Evolutionary conservation across 2,113 vertebrate species (phyloP).

Genomic region (Brevimyrus niger): DNA sequence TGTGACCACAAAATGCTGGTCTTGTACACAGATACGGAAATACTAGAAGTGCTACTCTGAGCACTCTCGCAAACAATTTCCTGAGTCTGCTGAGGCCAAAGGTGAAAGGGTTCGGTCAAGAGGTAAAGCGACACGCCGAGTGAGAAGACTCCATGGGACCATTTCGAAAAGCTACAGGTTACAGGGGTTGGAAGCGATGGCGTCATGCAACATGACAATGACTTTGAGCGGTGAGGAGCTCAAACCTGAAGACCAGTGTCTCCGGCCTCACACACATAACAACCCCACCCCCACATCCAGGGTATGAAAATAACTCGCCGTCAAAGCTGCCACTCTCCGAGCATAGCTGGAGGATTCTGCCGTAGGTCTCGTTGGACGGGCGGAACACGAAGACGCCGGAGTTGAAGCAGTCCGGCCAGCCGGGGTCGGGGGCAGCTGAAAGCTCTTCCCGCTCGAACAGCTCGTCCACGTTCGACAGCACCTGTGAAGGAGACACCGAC

Average conservation of each 20-base stretch:
- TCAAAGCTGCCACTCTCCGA: constrained; percentile 92
- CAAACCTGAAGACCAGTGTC: neutral
- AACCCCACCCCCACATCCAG: neutral
- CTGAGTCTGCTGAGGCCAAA: neutral
- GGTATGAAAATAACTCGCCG: constrained; percentile 58
- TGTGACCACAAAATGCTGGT: neutral
- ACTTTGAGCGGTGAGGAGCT: neutral
- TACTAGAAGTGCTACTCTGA: neutral
- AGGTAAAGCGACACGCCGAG: neutral
- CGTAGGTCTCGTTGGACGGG: constrained; percentile 82
- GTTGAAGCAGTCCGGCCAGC: constrained; percentile 98
- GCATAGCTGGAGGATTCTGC: constrained; percentile 72
- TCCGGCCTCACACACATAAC: neutral
- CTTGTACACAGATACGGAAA: neutral
- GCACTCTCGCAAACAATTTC: neutral
- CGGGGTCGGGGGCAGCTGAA: constrained; percentile 92
- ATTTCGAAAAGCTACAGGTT: neutral
- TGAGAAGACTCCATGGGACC: neutral
- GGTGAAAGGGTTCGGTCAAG: neutral
- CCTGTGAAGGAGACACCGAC: constrained; percentile 51
- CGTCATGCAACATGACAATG: neutral
- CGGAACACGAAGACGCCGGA: constrained; percentile 90
- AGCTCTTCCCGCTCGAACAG: constrained; percentile 93
- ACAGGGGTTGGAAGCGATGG: neutral
- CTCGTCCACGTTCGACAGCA: constrained; percentile 87